Conservation (phyloP, 2,888 invertebrate genomes). For the Megastigmus dorsalis region DNA sequence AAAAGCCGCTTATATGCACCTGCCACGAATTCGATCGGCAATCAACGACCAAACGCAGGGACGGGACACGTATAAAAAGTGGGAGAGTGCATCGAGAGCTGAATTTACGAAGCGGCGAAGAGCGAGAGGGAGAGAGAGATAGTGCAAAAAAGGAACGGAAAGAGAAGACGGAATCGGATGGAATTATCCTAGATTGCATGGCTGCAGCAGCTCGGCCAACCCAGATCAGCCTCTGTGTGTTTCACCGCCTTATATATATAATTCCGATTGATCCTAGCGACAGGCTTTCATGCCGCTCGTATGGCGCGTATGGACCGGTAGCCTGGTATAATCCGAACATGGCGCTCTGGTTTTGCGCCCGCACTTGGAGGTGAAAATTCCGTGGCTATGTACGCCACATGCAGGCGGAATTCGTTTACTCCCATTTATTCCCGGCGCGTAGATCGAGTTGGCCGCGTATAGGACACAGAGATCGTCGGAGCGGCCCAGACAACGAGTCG, state of each 20-base stretch:
- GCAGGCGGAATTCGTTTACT: slow-evolving; percentile 20
- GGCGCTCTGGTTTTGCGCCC: no score
- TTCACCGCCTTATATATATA: slow-evolving; percentile 46
- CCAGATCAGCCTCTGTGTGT: slow-evolving; percentile 42
- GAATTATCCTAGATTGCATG: no score
- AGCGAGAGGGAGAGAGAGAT: no score
- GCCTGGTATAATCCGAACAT: slow-evolving; percentile 18
- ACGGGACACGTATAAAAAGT: no score
- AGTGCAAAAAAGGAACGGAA: neutral
- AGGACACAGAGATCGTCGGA: neutral
- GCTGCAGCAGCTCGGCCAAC: slow-evolving; percentile 7
- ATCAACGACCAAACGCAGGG: no score
- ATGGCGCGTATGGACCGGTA: neutral
- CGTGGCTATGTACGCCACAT: no score
- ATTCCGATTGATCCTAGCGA: neutral
- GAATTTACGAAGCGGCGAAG: no score
- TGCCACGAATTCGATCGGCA: no score
- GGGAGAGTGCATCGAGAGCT: no score
- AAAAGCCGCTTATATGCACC: no score
- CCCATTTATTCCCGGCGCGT: neutral
- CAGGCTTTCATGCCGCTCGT: neutral
- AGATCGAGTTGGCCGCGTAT: no score
- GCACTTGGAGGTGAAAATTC: slow-evolving; percentile 38
- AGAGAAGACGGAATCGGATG: neutral
- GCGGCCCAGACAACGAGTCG: neutral